phyloP scores from a whole-genome alignment of 2,888 invertebrate species.

The Epiblema foenella region DNA sequence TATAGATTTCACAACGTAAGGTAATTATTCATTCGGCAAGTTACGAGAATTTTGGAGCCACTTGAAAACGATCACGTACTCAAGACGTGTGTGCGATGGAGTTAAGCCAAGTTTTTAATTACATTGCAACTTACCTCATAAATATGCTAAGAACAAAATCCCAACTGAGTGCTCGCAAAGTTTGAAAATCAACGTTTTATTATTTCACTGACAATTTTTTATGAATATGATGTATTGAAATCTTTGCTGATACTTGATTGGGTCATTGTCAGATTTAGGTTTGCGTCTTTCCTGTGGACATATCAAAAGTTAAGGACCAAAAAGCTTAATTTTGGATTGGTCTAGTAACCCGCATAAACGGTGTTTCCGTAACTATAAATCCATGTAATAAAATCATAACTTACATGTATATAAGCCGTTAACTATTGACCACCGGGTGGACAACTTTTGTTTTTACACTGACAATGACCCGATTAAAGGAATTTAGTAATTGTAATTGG shows the following conservation, averaged over 20 bases:
- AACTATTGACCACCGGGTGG: too few relatives aligned
- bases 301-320: too few relatives aligned
- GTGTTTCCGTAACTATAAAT: too few relatives aligned
- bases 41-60: constrained; percentile 29
- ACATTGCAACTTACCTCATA: constrained; percentile 47
- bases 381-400: too few relatives aligned
- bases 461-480: constrained; percentile 1
- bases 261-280: too few relatives aligned
- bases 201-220: constrained; percentile 29
- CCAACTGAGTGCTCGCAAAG: constrained; percentile 28
- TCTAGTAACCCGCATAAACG: too few relatives aligned
- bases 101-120: constrained; percentile 48
- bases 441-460: too few relatives aligned
- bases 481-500: background rate
- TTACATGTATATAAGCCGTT: too few relatives aligned
- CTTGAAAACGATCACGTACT: constrained; percentile 44
- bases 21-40: constrained; percentile 18
- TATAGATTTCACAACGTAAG: background rate
- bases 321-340: too few relatives aligned
- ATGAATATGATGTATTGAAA: constrained; percentile 19
- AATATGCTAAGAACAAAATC: constrained; percentile 44
- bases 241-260: constrained; percentile 1
- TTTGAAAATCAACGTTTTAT: constrained; percentile 40
- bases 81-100: constrained; percentile 41
- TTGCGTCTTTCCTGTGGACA: too few relatives aligned